Evolutionary conservation across 2,113 vertebrate genomes (phyloP), one percentile per base, ranked within the genome.

Genomic region (Colius striatus): DNA sequence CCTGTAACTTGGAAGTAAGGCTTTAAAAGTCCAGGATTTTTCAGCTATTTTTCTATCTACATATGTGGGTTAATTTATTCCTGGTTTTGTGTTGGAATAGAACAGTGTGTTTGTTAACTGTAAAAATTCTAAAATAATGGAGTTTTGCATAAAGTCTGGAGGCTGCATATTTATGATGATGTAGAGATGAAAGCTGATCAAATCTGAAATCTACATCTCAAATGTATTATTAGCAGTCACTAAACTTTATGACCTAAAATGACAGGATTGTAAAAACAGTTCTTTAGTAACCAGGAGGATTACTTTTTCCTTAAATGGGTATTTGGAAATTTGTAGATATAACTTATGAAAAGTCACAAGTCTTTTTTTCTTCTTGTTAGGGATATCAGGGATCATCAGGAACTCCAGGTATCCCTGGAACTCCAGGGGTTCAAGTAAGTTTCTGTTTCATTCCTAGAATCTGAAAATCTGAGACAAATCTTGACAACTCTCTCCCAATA

Each of bases 321-420:
- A 5, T 83, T 93, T 65, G 27, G 30, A 65, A 86, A 68, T 50
- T 34, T 87, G 16, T 65, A 12, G 50, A 21, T 67, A 19, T 43
- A 70, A 26, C 23, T 86, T 81, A 43, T 2, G 13, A 84, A 80
- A 75, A 92, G 25, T 89, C 16, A 57, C 15, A 71, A 60, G 12
- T 89, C 58, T 92, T 88, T 25, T 1, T 94, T 45, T 90, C 43
- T 95, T 92, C 95, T 89, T 57, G 54, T 65, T 97, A 99, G 99
- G 99, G 99, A 58, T 96, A 98, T 89, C 98, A 98, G 82, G 99
- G 99, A 88, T 77, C 95, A 84, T 94, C 98, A 97, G 99, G 99
- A 95, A 98, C 87, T 84, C 95, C 98, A 81, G 99, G 99, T 47
- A 79, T 98, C 78, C 98, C 98, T 95, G 99, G 99, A 92, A 79